Evolutionary conservation across 2,797 vertebrate species (phyloP), one percentile per base, ranked within the genome.

Genomic region (Morus bassanus): DNA sequence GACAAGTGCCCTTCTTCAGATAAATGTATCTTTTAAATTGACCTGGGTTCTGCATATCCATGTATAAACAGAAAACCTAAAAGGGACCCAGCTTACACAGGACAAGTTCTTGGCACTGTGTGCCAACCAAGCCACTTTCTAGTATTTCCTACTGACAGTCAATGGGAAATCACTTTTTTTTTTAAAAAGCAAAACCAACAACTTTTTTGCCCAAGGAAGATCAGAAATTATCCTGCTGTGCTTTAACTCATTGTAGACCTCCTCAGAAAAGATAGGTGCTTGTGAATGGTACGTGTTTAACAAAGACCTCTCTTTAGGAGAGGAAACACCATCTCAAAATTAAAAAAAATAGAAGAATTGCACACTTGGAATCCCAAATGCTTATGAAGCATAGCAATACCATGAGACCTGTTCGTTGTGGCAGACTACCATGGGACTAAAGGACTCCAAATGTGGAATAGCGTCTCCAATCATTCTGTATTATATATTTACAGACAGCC

Each of bases 381-480:
- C 19, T 76, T 56, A 37, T 35, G 14, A 16, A 59, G 41, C 57
- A 27, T 1, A 50, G 63, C 13, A 25, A 6, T 3, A 22, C 9
- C 60, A 11, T 0, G 31, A n/a, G 33, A 61, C 6, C 37, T 27
- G 6, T 18, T 25, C 5, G 0, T 17, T 13, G 61, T 11, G 16
- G 65, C 54, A 50, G 50, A 12, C 25, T 12, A 43, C 25, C 13
- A 4, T 0, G 2, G 60, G 24, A 18, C 24, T 43, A 27, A 60
- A 76, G 73, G 46, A 13, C 57, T 56, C 35, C 35, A 69, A 18
- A 21, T 21, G 15, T 0, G 4, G 60, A 68, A 8, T 0, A 74
- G 43, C 43, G 80, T 15, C 72, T 73, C 43, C 13, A 13, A 59
- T 4, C 19, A 9, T 48, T 27, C 53, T 13, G 11, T 10, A 6